phyloP scores from a whole-genome alignment of 1,140 invertebrate species.

The Drosophila burlai region DNA sequence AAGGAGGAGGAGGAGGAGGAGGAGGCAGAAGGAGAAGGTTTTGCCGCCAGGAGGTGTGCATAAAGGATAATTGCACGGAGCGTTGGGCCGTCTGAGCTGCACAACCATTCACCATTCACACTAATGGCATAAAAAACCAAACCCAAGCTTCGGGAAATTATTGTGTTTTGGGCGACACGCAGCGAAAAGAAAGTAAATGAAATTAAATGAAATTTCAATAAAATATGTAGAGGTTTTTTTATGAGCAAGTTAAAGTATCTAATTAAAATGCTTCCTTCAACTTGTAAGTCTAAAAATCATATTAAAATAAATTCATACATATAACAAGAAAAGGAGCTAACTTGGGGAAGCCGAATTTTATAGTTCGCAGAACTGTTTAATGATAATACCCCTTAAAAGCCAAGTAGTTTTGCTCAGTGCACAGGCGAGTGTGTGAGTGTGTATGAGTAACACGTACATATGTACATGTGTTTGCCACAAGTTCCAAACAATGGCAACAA shows the following conservation, averaged over 20 bases:
- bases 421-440: conserved; percentile 18
- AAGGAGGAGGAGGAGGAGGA: no score
- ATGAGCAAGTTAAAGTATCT: no score
- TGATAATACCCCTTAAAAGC: no score
- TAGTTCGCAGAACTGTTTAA: no score
- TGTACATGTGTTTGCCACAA: conserved; percentile 31
- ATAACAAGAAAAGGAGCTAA: no score
- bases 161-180: conserved; percentile 3
- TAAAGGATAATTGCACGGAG: conserved; percentile 68
- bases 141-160: conserved; percentile 27
- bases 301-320: no score
- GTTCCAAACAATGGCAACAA: conserved; percentile 58
- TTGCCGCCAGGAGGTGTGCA: conserved; percentile 26
- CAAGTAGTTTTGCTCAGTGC: neutral
- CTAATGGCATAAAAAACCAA: conserved; percentile 68
- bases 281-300: no score
- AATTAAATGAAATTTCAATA: no score
- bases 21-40: neutral
- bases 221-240: neutral
- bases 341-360: no score
- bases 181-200: neutral
- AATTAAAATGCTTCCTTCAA: neutral
- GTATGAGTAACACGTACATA: neutral
- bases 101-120: conserved; percentile 37
- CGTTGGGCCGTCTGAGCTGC: conserved; percentile 16